Evolutionary conservation across 2,113 vertebrate genomes (phyloP).

Genomic region (Gorsachius goisagi): DNA sequence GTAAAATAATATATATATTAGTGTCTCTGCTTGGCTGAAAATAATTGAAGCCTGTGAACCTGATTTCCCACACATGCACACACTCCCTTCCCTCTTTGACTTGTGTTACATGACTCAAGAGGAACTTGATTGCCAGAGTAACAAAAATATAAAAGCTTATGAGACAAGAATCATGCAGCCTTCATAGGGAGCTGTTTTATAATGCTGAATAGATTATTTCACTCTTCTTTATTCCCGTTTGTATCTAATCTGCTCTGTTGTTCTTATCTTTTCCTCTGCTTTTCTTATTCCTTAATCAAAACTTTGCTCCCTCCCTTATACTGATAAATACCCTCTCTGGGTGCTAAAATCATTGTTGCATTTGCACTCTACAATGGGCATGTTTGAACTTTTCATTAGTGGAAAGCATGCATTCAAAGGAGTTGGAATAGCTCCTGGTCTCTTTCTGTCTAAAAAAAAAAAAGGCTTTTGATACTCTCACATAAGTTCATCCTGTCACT

Average conservation of each 20-base stretch:
- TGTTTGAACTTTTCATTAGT: background rate
- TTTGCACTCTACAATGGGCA: background rate
- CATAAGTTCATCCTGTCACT: background rate
- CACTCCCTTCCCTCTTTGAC: conserved; percentile 12
- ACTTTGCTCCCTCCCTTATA: background rate
- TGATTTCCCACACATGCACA: background rate
- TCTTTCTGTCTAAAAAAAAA: background rate
- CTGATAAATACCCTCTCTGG: background rate
- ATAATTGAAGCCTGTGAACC: conserved; percentile 52
- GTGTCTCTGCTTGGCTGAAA: conserved; percentile 47
- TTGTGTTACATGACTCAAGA: conserved; percentile 44
- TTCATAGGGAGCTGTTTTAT: conserved; percentile 3
- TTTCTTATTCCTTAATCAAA: background rate
- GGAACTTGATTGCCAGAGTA: conserved; percentile 39
- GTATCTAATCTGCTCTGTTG: background rate
- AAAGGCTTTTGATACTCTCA: background rate
- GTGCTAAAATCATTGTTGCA: background rate
- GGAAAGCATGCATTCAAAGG: background rate
- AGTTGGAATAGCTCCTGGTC: background rate
- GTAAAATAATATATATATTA: conserved; percentile 55
- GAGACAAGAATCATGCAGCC: conserved; percentile 32
- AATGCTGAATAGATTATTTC: conserved; percentile 33
- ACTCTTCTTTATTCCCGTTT: background rate
- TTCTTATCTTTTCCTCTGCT: background rate
- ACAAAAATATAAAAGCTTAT: conserved; percentile 10